Base-by-base conservation (phyloP, 2,113 vertebrate species). In the Benitochromis conjunctus region DNA sequence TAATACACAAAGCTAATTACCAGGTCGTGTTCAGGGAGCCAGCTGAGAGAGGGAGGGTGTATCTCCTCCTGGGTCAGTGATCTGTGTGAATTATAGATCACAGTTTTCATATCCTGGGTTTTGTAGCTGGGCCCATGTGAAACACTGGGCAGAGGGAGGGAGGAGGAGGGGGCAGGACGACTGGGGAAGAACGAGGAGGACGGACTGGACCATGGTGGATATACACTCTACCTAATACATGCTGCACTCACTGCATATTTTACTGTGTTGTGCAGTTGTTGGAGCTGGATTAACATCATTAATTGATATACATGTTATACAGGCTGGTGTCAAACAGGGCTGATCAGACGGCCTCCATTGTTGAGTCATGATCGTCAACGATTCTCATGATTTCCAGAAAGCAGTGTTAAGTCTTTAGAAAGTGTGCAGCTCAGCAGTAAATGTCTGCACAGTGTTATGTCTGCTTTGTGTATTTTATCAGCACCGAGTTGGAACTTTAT, bases 41-140 rank as follows among this genome's bases (percentile, higher is more conserved):
- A 31, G 81, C 11, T 2, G 83, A 56, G 81, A 71, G 71, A 82
- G 21, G 60, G 89, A 90, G 18, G 12, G n/a, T 77, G 86, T 26
- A 24, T 85, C 83, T 82, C 43, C 87, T 89, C 85, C 84, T n/a
- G 36, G 89, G 91, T 93, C 92, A 89, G 85, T 89, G 90, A 92
- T 90, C 84, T 86, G 84, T 88, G 89, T 95, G 90, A 94, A 94
- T 94, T 92, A 94, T 94, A 93, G 89, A 95, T 95, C 85, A 91
- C 84, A 92, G 89, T 58, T 82, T 86, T 90, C 88, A 90, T 77
- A 86, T 86, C 55, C 48, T 62, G 26, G 89, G 56, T 90, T 94
- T 87, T 92, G 77, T 86, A 86, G 90, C 74, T 11, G 3, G 38
- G 58, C 86, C 83, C 69, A 3, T 10, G 90, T 82, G 92, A 87